Percentiles rank a stretch among this genome's conserved stretches.
phyloP scores from a whole-genome alignment of 2,113 vertebrate species.

The Nasalis larvatus region DNA sequence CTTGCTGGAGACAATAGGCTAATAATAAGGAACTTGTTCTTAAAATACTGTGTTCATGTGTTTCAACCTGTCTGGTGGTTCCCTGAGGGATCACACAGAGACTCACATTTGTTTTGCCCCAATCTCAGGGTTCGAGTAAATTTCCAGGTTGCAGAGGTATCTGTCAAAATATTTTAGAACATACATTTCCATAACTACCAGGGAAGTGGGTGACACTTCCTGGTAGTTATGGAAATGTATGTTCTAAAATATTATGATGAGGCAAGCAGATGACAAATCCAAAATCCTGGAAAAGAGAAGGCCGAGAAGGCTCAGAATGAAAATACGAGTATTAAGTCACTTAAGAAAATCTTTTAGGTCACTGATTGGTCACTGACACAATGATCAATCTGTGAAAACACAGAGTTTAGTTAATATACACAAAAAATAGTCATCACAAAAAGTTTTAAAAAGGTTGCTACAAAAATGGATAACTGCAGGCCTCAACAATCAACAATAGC shows the following conservation, averaged over 20 bases:
- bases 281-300: background rate
- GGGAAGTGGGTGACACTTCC: no score
- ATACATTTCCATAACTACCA: background rate
- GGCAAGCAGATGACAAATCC: background rate
- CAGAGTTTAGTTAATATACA: background rate
- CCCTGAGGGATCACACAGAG: background rate
- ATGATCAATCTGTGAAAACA: background rate
- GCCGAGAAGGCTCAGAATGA: background rate
- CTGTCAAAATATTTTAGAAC: background rate
- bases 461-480: background rate
- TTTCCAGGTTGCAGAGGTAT: background rate
- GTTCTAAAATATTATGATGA: background rate
- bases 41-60: background rate
- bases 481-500: background rate
- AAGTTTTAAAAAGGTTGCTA: background rate
- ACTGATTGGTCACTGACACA: background rate
- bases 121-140: background rate
- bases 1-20: background rate
- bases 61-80: background rate
- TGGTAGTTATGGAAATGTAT: no score
- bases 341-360: background rate
- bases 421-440: background rate
- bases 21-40: background rate
- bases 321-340: no score
- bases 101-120: background rate